Evolutionary conservation across 2,888 invertebrate species (phyloP), one percentile per base, ranked within the genome.

Genomic region (Synergus itoensis): DNA sequence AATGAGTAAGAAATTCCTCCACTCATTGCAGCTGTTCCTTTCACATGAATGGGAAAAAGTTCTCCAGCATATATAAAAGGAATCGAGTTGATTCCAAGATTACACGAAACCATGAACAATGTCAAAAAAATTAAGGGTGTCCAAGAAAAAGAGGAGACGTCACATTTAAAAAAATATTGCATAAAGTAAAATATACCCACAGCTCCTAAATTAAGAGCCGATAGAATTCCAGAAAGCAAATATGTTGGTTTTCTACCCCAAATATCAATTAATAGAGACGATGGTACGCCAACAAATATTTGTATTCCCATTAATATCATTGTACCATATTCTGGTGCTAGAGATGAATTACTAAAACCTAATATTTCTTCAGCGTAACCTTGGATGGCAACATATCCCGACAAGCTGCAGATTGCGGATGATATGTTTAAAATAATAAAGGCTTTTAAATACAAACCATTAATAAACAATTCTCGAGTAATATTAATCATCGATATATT

Each of bases 161-260:
- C 93, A 21, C 93, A 92, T 80, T 92, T 91, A 48, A 93, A 89
- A 80, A 92, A 87, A 79, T 93, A 91, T 87, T 94, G 93, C 36
- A 65, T 7, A 84, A 94, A 90, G 83, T 93, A 93, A 89, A 94
- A 94, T 88, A 94, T 94, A n/a, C 94, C 94, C 85, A 94, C 93
- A 5, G 94, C 92, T 36, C 93, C 88, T 81, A 94, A 93, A 2
- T 94, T 92, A 21, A 94, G 53, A 5, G 94, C 93, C n/a, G 94
- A 94, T 11, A 94, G 93, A 43, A 93, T 90, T 0, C 95, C 94
- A 1, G 95, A 95, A 77, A 94, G 88, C 18, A 95, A 87, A 45
- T 96, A 92, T 4, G 95, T 92, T 0, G 94, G 94, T 81, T 94
- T 93, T 77, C 95, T 92, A 21, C 96, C 96, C 45, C 94, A 89